Evolutionary conservation across 2,888 invertebrate genomes (phyloP).

Genomic region (Blera fallax): DNA sequence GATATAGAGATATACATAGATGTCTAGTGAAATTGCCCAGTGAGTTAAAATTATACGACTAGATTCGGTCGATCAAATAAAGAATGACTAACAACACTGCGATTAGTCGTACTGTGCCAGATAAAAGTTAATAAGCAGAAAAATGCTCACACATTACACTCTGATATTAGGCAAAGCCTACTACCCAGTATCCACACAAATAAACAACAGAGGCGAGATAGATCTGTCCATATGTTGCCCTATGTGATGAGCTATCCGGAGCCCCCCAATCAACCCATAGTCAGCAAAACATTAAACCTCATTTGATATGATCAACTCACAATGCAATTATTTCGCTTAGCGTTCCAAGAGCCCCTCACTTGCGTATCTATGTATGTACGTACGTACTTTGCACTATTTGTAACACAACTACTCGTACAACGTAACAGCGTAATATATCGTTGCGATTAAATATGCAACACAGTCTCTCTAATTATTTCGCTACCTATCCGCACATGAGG

Average conservation of each 20-base stretch:
- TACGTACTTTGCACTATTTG: constrained; percentile 16
- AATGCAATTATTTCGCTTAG: constrained; percentile 6
- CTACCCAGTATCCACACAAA: no score
- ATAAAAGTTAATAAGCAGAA: no score
- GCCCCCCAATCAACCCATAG: background rate
- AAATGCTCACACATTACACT: no score
- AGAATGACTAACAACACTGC: no score
- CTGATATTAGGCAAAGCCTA: no score
- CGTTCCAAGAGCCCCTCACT: background rate
- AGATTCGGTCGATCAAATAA: no score
- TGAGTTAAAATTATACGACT: no score
- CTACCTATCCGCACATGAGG: background rate
- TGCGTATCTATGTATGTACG: background rate
- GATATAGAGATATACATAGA: no score
- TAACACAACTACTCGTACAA: background rate
- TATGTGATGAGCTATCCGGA: background rate
- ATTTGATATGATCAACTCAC: constrained; percentile 6
- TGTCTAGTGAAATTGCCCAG: no score
- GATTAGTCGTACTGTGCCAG: no score
- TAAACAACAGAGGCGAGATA: no score
- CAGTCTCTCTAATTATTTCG: constrained; percentile 24
- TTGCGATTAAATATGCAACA: constrained; percentile 26
- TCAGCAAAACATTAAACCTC: background rate
- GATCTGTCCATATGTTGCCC: background rate
- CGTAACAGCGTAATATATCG: background rate